These are phyloP conservation scores for Leptinotarsa haldemani DNA, from an alignment of 2,888 invertebrate genomes.

Conservation along the genomic window DNA sequence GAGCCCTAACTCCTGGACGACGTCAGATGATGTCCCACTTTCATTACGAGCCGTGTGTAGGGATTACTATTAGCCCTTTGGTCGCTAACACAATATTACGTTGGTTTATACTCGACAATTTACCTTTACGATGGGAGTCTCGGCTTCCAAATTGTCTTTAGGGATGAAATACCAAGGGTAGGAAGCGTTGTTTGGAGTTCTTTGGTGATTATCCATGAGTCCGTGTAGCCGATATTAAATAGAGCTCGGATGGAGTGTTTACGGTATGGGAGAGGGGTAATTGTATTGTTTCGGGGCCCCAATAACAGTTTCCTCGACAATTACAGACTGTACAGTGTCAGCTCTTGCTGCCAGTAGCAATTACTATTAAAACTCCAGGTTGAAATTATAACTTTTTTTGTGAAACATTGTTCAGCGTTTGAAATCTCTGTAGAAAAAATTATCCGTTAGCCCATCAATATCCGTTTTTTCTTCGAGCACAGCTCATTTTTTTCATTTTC, in stretches of 20 bases:
- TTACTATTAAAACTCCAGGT: background rate
- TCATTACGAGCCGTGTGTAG: slow-evolving; percentile 22
- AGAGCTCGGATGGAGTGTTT: slow-evolving; percentile 5
- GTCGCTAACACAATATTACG: slow-evolving; percentile 21
- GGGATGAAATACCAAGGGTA: slow-evolving; percentile 11
- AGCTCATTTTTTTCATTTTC: too few relatives aligned
- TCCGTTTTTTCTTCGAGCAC: too few relatives aligned
- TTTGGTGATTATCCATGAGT: slow-evolving; percentile 10
- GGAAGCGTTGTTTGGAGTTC: slow-evolving; percentile 17
- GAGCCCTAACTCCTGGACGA: background rate
- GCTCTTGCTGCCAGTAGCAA: background rate
- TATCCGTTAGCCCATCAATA: too few relatives aligned
- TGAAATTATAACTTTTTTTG: too few relatives aligned
- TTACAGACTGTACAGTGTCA: background rate
- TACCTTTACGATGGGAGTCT: slow-evolving; percentile 8
- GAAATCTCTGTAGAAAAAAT: too few relatives aligned
- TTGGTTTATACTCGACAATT: slow-evolving; percentile 17
- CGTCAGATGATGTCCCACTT: slow-evolving; percentile 26
- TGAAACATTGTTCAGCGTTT: too few relatives aligned
- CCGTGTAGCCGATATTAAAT: slow-evolving; percentile 16
- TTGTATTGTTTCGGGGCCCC: background rate
- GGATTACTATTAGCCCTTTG: slow-evolving; percentile 16
- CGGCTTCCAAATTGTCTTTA: slow-evolving; percentile 18
- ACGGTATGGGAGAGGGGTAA: background rate
- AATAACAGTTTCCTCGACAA: background rate